A percentile compares a stretch with the other conserved stretches of the same genome.
phyloP scores from a whole-genome alignment of 1,140 invertebrate genomes.

The Ridgeia piscesae region DNA sequence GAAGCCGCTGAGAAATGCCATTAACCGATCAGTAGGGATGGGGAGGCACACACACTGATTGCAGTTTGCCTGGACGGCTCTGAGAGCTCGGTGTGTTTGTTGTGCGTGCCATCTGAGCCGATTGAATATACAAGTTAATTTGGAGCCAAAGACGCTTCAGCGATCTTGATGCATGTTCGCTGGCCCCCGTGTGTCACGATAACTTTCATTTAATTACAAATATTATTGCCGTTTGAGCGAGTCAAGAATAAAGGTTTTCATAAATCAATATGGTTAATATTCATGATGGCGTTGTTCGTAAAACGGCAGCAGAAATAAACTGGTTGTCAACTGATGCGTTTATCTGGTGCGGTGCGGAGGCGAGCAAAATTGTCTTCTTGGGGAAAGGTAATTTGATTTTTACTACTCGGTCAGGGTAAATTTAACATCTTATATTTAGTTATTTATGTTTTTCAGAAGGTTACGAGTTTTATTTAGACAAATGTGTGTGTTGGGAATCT shows the following conservation, averaged over 20 bases:
- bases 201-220: slow-evolving; percentile 7
- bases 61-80: neutral
- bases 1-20: neutral
- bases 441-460: neutral
- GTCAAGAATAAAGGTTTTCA: neutral
- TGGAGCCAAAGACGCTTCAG: neutral
- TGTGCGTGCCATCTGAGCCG: neutral
- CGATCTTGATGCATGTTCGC: neutral
- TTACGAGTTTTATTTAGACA: neutral
- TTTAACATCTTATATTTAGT: neutral
- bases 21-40: neutral
- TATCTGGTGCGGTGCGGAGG: neutral
- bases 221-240: neutral
- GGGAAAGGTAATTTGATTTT: neutral
- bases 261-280: neutral
- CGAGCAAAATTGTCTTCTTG: neutral
- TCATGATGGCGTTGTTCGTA: neutral
- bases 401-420: neutral
- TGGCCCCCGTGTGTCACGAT: neutral
- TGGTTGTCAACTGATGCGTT: neutral
- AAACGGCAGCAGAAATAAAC: neutral
- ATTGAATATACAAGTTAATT: slow-evolving; percentile 2
- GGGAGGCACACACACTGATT: neutral
- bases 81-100: neutral
- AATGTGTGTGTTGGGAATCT: neutral